Conservation (phyloP, 2,888 invertebrate genomes). For the Cremastinae sp. region DNA sequence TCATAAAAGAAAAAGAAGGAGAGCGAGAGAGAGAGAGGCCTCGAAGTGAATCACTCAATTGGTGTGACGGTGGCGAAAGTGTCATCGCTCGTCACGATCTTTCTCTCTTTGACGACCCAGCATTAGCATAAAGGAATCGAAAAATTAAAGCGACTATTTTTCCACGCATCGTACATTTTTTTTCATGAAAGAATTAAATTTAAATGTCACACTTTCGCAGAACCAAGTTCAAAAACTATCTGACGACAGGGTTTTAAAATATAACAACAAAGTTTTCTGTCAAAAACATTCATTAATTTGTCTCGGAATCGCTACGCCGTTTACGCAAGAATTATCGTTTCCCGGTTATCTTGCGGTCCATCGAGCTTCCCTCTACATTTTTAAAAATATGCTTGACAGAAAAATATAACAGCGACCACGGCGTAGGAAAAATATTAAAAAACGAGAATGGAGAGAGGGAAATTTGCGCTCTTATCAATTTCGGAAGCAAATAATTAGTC, state of each 20-base stretch:
- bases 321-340: conserved; percentile 47
- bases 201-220: background rate
- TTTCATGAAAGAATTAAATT: background rate
- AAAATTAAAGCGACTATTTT: conserved; percentile 12
- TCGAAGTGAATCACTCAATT: conserved; percentile 58
- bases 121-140: conserved; percentile 37
- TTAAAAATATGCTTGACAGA: background rate
- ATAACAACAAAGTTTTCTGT: conserved; percentile 6
- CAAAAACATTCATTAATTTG: conserved; percentile 42
- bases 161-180: background rate
- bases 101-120: conserved; percentile 12
- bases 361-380: conserved; percentile 38
- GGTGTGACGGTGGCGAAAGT: conserved; percentile 39
- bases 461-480: conserved; percentile 54
- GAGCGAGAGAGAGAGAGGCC: conserved; percentile 1
- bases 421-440: conserved; percentile 17
- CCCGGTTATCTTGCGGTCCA: conserved; percentile 53
- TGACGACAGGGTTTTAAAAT: background rate
- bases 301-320: conserved; percentile 40
- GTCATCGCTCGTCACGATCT: conserved; percentile 26
- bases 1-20: conserved; percentile 34
- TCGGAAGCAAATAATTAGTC: conserved; percentile 61
- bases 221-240: background rate
- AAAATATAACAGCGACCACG: conserved; percentile 25
- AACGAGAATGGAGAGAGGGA: background rate